phyloP scores from a whole-genome alignment of 2,797 vertebrate genomes.

The Trachurus trachurus region DNA sequence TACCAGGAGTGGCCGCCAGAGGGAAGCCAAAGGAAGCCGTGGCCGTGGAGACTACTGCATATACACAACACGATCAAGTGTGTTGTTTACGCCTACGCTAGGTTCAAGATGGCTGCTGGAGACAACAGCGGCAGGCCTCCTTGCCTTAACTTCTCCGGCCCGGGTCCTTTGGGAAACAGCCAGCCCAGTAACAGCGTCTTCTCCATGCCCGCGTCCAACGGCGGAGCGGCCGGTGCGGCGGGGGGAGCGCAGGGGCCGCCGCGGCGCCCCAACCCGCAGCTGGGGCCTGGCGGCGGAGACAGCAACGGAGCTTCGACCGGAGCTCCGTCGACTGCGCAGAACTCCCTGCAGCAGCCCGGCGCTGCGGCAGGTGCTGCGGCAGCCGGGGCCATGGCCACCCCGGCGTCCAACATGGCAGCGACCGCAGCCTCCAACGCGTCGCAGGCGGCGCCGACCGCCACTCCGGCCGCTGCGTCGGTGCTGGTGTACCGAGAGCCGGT shows the following conservation, averaged over 20 bases:
- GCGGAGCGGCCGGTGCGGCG: conserved; percentile 70
- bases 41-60: conserved; percentile 29
- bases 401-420: conserved; percentile 85
- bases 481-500: conserved; percentile 87
- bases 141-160: conserved; percentile 85
- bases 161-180: conserved; percentile 86
- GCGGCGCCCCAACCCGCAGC: conserved; percentile 86
- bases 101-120: conserved; percentile 91
- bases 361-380: conserved; percentile 80
- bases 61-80: conserved; percentile 58
- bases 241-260: conserved; percentile 79
- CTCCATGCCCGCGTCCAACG: conserved; percentile 83
- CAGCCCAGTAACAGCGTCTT: conserved; percentile 88
- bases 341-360: conserved; percentile 82
- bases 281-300: conserved; percentile 86
- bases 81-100: conserved; percentile 82
- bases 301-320: conserved; percentile 82
- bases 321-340: conserved; percentile 83
- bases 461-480: conserved; percentile 85
- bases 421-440: conserved; percentile 78
- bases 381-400: conserved; percentile 78
- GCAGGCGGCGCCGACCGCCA: conserved; percentile 70
- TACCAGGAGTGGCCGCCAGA: conserved; percentile 8
- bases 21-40: not conserved
- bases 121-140: conserved; percentile 90